A percentile compares a stretch with the other conserved stretches of the same genome.
Evolutionary conservation across 1,140 invertebrate species (phyloP).

Genomic region (Cryptotermes secundus): DNA sequence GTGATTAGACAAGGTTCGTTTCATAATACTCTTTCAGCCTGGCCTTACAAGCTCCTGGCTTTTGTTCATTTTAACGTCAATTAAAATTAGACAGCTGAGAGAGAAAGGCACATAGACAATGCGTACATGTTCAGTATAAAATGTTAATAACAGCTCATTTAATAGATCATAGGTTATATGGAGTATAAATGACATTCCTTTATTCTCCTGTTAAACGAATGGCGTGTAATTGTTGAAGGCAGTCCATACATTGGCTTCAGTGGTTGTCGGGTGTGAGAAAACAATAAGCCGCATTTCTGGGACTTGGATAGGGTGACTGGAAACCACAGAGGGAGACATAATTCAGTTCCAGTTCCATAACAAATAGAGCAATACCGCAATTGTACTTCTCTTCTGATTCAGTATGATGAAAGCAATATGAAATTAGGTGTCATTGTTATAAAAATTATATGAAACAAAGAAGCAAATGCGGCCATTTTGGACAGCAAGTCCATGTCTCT

Average conservation of each 20-base stretch:
- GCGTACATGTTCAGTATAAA: neutral
- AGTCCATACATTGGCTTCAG: neutral
- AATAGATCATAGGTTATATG: neutral
- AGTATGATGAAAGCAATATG: no score
- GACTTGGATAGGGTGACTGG: neutral
- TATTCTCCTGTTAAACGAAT: neutral
- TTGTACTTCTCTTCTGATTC: no score
- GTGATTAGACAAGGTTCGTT: neutral
- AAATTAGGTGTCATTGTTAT: no score
- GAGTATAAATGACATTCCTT: neutral
- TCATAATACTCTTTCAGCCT: neutral
- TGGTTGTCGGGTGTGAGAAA: neutral
- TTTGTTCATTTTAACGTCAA: constrained; percentile 7
- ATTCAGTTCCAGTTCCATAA: neutral
- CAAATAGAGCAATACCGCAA: neutral
- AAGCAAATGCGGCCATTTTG: no score
- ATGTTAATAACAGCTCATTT: neutral
- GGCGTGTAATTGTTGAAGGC: neutral
- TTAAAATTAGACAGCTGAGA: neutral
- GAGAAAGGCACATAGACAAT: neutral
- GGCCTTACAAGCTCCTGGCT: neutral
- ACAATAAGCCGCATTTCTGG: neutral
- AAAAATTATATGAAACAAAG: no score
- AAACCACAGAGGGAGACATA: neutral
- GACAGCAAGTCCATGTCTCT: no score